Conservation (phyloP, 2,113 vertebrate species). For the Chionodraco myersi region DNA sequence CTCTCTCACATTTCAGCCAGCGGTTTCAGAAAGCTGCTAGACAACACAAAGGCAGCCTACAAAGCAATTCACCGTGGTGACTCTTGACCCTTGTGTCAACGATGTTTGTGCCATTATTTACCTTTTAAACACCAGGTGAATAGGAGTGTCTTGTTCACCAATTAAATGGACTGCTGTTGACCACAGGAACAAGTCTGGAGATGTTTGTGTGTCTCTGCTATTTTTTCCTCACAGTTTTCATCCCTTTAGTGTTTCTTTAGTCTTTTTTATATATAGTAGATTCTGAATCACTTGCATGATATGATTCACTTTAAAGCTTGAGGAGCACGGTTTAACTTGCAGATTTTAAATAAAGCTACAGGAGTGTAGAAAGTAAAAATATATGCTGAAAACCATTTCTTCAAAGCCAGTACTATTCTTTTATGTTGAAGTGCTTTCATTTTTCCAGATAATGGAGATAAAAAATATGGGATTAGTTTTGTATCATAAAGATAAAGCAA, state of each 20-base stretch:
- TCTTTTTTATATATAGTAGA: neutral
- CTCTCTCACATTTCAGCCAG: slow-evolving; percentile 51
- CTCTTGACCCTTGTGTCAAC: slow-evolving; percentile 65
- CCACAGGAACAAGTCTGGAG: neutral
- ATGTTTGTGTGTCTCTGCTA: slow-evolving; percentile 20
- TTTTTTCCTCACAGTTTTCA: slow-evolving; percentile 3
- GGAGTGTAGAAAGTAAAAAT: neutral
- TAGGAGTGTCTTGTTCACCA: neutral
- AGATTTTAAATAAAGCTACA: neutral
- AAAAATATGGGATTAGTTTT: neutral
- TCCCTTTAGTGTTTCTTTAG: neutral
- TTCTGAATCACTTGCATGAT: neutral
- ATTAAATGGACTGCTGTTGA: slow-evolving; percentile 17
- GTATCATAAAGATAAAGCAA: too few species aligned
- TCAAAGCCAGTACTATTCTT: neutral
- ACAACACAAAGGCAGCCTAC: slow-evolving; percentile 47
- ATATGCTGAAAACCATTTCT: neutral
- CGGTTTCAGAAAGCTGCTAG: slow-evolving; percentile 41
- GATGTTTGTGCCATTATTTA: slow-evolving; percentile 59
- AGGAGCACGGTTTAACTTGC: neutral
- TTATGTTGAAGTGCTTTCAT: neutral
- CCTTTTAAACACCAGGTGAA: slow-evolving; percentile 50
- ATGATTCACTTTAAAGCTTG: neutral
- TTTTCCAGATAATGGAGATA: neutral
- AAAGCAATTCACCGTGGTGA: slow-evolving; percentile 48